A percentile compares a stretch with the other conserved stretches of the same genome.
Evolutionary conservation across 2,113 vertebrate genomes (phyloP).

Genomic region (Aspiorhynchus laticeps): DNA sequence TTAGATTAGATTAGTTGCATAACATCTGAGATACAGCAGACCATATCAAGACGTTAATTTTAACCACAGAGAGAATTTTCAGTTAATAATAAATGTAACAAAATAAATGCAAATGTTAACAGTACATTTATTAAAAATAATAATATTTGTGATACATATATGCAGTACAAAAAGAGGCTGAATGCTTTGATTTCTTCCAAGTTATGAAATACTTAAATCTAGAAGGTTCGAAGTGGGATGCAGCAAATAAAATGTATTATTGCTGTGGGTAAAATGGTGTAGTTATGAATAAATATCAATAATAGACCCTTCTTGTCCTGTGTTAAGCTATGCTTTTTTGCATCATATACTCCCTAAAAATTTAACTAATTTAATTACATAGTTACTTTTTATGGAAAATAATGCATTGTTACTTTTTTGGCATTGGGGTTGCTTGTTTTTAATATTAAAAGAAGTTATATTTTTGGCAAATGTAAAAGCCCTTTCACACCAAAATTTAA

Average conservation of each 20-base stretch:
- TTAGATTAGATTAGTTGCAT: constrained; percentile 39
- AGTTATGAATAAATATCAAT: too few species aligned
- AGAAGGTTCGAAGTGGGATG: background rate
- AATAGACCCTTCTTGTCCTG: background rate
- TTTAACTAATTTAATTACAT: too few species aligned
- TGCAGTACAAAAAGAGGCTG: too few species aligned
- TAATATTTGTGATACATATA: background rate
- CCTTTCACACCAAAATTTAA: too few species aligned
- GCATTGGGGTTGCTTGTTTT: too few species aligned
- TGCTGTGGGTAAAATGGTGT: too few species aligned
- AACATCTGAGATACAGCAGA: background rate
- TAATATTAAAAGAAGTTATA: too few species aligned
- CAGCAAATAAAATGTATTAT: background rate
- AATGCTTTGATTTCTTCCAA: background rate
- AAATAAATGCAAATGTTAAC: background rate
- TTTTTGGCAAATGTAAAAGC: too few species aligned
- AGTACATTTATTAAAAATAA: background rate
- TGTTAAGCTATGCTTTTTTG: background rate
- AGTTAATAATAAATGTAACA: background rate
- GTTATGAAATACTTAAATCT: background rate
- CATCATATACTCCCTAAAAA: too few species aligned
- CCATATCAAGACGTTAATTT: background rate
- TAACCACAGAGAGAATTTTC: background rate
- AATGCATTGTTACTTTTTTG: too few species aligned
- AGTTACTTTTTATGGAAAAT: too few species aligned